Evolutionary conservation across 35 echinoderm and acorn worm species (phyloP), one percentile per base, ranked within the genome.

Genomic region (Anneissia japonica): DNA sequence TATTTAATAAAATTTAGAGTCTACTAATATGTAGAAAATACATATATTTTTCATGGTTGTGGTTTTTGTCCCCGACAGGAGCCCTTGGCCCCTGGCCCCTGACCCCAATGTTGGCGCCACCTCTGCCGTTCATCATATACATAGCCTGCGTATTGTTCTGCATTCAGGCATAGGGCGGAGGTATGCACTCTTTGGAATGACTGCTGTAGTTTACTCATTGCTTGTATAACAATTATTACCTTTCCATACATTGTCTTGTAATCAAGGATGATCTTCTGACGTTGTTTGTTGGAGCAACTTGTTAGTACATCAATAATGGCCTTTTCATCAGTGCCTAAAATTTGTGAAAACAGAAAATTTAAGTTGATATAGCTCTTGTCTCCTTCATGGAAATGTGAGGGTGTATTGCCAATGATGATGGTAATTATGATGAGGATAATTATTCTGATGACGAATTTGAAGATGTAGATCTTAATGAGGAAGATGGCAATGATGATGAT

Each of bases 161-260:
- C n/a, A n/a, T n/a, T n/a, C n/a, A n/a, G n/a, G n/a, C n/a, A n/a
- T n/a, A n/a, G n/a, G n/a, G n/a, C n/a, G n/a, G n/a, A n/a, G n/a
- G n/a, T n/a, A n/a, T n/a, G n/a, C n/a, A n/a, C n/a, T n/a, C n/a
- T n/a, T n/a, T n/a, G n/a, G n/a, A n/a, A n/a, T n/a, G n/a, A n/a
- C n/a, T n/a, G n/a, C n/a, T n/a, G n/a, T n/a, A n/a, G n/a, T n/a
- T n/a, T n/a, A n/a, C n/a, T n/a, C n/a, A n/a, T n/a, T n/a, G n/a
- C n/a, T n/a, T n/a, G n/a, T n/a, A n/a, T n/a, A 35, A 37, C 10
- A 37, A 35, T 10, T 77, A 10, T 88, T 92, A 94, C 93, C 88
- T 93, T 93, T 56, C 95, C 95, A 77, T 93, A 97, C 95, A 97
- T 93, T 1, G 95, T 97, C 64, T 97, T 97, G 88, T 88, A 97